These are phyloP conservation scores for Sitta europaea DNA, from an alignment of 2,113 vertebrate genomes.

Conservation along the genomic window DNA sequence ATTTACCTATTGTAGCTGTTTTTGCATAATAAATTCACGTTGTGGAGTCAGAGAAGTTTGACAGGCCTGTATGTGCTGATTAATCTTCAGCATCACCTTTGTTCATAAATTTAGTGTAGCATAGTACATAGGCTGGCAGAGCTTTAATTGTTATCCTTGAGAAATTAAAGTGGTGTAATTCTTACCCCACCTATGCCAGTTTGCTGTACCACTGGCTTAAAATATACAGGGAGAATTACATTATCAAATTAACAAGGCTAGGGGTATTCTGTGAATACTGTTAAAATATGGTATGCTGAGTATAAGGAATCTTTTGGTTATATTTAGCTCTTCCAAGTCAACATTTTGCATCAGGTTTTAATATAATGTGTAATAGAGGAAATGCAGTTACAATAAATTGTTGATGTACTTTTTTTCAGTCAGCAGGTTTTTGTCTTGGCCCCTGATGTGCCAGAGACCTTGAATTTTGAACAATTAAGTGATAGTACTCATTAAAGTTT, in stretches of 20 bases:
- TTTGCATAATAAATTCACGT: not conserved
- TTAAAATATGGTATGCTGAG: not conserved
- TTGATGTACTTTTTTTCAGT: not conserved
- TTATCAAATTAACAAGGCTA: not conserved
- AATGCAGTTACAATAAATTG: not conserved
- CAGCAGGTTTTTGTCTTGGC: not conserved
- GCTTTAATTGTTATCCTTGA: not conserved
- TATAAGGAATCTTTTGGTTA: not conserved
- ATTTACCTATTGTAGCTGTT: not conserved
- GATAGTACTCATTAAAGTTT: not conserved
- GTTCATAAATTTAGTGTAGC: not conserved
- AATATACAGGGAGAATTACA: not conserved
- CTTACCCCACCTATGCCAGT: not conserved
- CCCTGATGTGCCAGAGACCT: not conserved
- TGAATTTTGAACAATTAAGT: slow-evolving; percentile 13
- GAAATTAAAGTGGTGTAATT: not conserved
- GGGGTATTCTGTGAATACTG: not conserved
- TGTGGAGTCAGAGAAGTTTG: not conserved
- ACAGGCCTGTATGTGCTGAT: not conserved
- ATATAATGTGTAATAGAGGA: not conserved
- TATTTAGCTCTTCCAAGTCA: not conserved
- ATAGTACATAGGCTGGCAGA: not conserved
- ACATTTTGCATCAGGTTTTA: not conserved
- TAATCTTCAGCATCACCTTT: not conserved
- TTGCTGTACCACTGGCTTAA: not conserved